These are phyloP conservation scores for Harmothoe impar DNA, from an alignment of 2,888 invertebrate species.

Conservation along the genomic window DNA sequence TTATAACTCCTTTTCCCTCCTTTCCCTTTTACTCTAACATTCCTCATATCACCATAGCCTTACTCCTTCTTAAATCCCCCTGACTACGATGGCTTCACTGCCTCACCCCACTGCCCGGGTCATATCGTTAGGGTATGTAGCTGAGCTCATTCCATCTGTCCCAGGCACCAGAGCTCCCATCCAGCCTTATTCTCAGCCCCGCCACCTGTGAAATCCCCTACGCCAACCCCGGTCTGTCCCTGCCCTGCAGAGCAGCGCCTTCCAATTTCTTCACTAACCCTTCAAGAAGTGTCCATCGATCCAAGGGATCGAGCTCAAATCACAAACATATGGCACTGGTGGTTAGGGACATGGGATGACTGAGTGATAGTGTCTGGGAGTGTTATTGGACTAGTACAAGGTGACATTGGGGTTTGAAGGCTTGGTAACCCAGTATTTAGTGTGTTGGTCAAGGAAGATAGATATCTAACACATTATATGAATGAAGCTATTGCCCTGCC, in stretches of 20 bases:
- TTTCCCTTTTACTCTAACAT: too few species aligned
- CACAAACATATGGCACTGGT: slow-evolving; percentile 31
- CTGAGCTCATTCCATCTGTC: neutral
- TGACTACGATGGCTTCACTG: neutral
- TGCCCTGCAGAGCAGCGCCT: neutral
- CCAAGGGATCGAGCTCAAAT: neutral
- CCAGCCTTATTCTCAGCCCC: neutral
- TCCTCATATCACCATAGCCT: too few species aligned
- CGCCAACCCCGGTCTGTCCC: neutral
- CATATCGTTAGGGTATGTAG: neutral
- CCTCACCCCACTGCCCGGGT: neutral
- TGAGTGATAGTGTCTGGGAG: neutral
- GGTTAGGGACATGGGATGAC: neutral
- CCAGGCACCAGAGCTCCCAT: neutral
- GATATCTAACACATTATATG: too few species aligned
- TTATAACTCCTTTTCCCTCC: too few species aligned
- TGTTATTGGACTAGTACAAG: too few species aligned
- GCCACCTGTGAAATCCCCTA: slow-evolving; percentile 22
- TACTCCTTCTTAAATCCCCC: too few species aligned
- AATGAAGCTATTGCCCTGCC: too few species aligned
- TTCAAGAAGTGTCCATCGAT: neutral
- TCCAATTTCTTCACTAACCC: slow-evolving; percentile 26
- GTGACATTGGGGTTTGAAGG: too few species aligned
- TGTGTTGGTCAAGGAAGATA: too few species aligned
- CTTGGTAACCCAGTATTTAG: too few species aligned